Evolutionary conservation across 2,797 vertebrate genomes (phyloP), one percentile per base, ranked within the genome.

Genomic region (Sebastes minor): DNA sequence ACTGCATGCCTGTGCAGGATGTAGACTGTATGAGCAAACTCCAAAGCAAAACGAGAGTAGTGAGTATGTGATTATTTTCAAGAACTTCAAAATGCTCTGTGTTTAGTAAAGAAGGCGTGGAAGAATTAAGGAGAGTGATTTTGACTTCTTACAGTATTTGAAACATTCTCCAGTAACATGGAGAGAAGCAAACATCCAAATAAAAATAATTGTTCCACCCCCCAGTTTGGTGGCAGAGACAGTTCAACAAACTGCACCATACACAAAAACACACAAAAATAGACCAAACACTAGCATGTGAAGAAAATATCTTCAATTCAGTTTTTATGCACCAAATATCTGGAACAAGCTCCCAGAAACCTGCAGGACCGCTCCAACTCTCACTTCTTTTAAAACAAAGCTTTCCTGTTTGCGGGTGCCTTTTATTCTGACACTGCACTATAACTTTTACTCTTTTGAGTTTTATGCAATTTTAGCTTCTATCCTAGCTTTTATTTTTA

Each of bases 91-190:
- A 83, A 69, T 9, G 5, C 28, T 74, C 27, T 46, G 74, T 75
- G 16, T 78, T 82, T 55, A 32, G 55, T 65, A 74, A 71, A 81
- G 56, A 71, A 6, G 42, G 70, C 62, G 78, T 73, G 71, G 20
- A 74, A 32, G 72, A 85, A 59, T 73, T 62, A 76, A 62, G 11
- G 38, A 23, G 10, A 62, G 16, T 5, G 13, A 49, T 33, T 76
- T 23, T 8, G 42, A 46, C 10, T 13, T 42, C n/a, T 56, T n/a
- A 56, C 3, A 10, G 57, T 32, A 64, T 52, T 42, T 3, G 3
- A 72, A 56, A 20, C 25, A 52, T 7, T 30, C 10, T 62, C 13
- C 8, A 27, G 38, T 3, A 68, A 61, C 27, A 49, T 32, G 10
- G 13, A 55, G 5, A 46, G 14, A 60, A 18, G n/a, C 3, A 56